Evolutionary conservation across 2,888 invertebrate genomes (phyloP).

Genomic region (Andrena haemorrhoa): DNA sequence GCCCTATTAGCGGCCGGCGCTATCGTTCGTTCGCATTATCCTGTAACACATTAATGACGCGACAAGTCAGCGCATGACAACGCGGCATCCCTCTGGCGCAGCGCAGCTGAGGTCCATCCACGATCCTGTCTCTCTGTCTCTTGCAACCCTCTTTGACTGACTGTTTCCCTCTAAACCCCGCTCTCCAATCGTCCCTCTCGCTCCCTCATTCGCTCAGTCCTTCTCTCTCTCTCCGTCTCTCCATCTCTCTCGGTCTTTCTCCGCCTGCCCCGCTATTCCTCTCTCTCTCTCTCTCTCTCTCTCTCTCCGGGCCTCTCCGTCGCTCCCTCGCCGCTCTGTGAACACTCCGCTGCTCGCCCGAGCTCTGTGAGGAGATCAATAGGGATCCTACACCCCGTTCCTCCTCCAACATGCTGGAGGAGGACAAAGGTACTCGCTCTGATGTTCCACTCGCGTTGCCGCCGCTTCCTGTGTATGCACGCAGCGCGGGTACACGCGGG

Average conservation of each 20-base stretch:
- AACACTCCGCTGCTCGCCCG: conserved; percentile 70
- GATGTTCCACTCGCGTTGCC: conserved; percentile 72
- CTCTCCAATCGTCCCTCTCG: neutral
- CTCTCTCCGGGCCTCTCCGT: conserved; percentile 24
- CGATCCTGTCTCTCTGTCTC: conserved; percentile 28
- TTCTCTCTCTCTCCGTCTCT: conserved; percentile 1
- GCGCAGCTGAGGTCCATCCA: conserved; percentile 68
- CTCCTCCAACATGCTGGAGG: conserved; percentile 69
- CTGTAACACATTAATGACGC: conserved; percentile 75
- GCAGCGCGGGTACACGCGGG: conserved; percentile 1
- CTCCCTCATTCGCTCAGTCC: neutral
- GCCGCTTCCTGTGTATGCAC: conserved; percentile 52
- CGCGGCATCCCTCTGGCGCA: conserved; percentile 65
- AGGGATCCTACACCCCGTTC: conserved; percentile 77
- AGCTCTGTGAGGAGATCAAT: conserved; percentile 78
- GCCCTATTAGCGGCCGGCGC: conserved; percentile 55
- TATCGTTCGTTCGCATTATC: conserved; percentile 64
- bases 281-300: conserved; percentile 1
- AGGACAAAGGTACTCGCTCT: conserved; percentile 76
- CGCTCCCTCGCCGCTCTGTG: conserved; percentile 41
- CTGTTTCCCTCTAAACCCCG: conserved; percentile 17
- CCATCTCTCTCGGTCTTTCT: conserved; percentile 31
- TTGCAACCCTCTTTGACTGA: conserved; percentile 26
- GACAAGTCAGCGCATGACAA: conserved; percentile 77
- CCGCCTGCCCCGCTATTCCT: conserved; percentile 5